Base-by-base conservation (phyloP, 2,113 vertebrate genomes). In the Ciconia maguari region DNA sequence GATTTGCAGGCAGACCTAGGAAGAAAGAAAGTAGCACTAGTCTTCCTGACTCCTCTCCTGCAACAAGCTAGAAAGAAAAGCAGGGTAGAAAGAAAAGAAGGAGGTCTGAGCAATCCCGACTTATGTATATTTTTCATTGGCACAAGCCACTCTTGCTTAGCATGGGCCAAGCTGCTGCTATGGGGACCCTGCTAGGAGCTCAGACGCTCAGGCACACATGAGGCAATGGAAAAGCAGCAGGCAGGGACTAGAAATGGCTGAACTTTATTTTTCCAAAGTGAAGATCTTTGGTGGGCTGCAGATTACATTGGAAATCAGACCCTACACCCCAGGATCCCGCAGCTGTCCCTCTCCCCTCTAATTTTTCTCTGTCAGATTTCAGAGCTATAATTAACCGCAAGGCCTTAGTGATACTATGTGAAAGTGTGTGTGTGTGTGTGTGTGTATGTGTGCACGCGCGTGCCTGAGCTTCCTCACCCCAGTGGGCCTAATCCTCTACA, bases 341-440 rank as follows among this genome's bases (percentile, higher is more conserved):
- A 99, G 98, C 98, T 99, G 98, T 99, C 98, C 97, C 89, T 97
- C 98, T 99, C 98, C 98, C 98, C 97, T 99, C 98, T 98, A 98
- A 99, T 99, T 99, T 99, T 99, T 99, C 98, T 98, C 98, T 98
- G 98, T 99, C 98, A 99, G 98, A 98, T 98, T 99, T 98, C 98
- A 97, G 94, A 94, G 97, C 98, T 99, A 99, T 98, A 99, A 99
- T 99, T 99, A 99, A 98, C 98, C 98, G 93, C 98, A 98, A 99
- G 98, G 98, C 98, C 97, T 98, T 96, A 94, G 98, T 95, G 97
- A 98, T 97, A 98, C 97, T 54, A 83, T 98, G 98, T 96, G 97
- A 96, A 97, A 98, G 95, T 51, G 95, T 97, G 96, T 98, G 94
- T 98, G 97, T 96, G 97, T 96, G 97, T 46, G 41, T 27, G 57